Evolutionary conservation across 2,797 vertebrate species (phyloP).

Genomic region (Hapalemur alaotrensis): DNA sequence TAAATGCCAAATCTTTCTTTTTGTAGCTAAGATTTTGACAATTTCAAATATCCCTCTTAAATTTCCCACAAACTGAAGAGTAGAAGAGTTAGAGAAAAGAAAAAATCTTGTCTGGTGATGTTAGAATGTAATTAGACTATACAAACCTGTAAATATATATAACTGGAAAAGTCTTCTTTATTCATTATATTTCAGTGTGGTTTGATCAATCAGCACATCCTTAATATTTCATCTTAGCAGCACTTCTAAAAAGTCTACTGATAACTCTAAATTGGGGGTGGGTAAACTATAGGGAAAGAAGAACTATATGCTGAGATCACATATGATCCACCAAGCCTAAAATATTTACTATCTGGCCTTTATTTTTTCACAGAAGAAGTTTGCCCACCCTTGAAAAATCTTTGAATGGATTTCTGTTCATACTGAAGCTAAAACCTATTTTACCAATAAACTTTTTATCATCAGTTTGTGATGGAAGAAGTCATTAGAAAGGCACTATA

Average conservation of each 20-base stretch:
- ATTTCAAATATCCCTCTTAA: conserved; percentile 5
- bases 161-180: not conserved
- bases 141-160: not conserved
- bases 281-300: not conserved
- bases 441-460: not conserved
- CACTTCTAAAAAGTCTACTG: not conserved
- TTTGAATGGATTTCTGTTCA: not conserved
- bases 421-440: not conserved
- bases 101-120: not conserved
- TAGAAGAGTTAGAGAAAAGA: not conserved
- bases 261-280: not conserved
- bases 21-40: not conserved
- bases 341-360: not conserved
- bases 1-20: conserved; percentile 16
- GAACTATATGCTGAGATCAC: not conserved
- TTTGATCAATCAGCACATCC: not conserved
- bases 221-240: conserved; percentile 14
- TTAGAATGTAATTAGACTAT: not conserved
- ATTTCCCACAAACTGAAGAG: not conserved
- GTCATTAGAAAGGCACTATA: not conserved
- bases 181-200: not conserved
- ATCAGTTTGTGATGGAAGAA: not conserved
- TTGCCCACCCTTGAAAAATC: not conserved
- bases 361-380: not conserved
- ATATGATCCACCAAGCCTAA: not conserved